Evolutionary conservation across 1,140 invertebrate species (phyloP), one percentile per base, ranked within the genome.

Genomic region (Cataglyphis hispanica): DNA sequence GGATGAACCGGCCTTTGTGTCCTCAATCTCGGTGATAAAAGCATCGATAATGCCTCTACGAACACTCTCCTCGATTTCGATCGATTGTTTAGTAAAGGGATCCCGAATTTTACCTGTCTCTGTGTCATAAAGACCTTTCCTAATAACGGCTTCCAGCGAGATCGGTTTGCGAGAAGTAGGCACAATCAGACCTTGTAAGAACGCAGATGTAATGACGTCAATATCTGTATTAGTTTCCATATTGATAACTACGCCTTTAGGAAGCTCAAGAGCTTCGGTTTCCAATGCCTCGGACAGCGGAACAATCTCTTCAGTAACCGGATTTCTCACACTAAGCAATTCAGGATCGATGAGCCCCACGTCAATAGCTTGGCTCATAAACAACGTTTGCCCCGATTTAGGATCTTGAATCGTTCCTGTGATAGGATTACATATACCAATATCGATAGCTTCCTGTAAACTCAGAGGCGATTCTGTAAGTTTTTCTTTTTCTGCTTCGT

Each of bases 21-120:
- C 97, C 93, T 97, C 97, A 89, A 98, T 97, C 93, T 97, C 96
- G n/a, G 97, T 97, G 86, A 98, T 97, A 85, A 97, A 97, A 2
- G 97, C 96, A 95, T 98, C 97, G 40, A 99, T 96, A 70, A 99
- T 96, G 85, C 97, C 97, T 92, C 97, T 96, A 91, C 97, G 96
- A 58, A 98, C 96, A 16, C 97, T 97, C 92, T 98, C 97, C 87
- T 97, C 95, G 22, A 98, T 94, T 86, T 96, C 95, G 7, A 98
- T 95, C 66, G 96, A 94, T 93, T 97, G 96, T 87, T 97, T 96
- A 5, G 96, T 97, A 40, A 97, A 94, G 0, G 95, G 96, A 94
- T 98, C 98, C 87, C 95, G 96, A 56, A 98, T 97, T 91, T 96
- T 97, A 22, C 97, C 97, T 27, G 96, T 96, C 87, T 96, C 96